phyloP scores from a whole-genome alignment of 2,113 vertebrate genomes.

The Daphoenositta chrysoptera region DNA sequence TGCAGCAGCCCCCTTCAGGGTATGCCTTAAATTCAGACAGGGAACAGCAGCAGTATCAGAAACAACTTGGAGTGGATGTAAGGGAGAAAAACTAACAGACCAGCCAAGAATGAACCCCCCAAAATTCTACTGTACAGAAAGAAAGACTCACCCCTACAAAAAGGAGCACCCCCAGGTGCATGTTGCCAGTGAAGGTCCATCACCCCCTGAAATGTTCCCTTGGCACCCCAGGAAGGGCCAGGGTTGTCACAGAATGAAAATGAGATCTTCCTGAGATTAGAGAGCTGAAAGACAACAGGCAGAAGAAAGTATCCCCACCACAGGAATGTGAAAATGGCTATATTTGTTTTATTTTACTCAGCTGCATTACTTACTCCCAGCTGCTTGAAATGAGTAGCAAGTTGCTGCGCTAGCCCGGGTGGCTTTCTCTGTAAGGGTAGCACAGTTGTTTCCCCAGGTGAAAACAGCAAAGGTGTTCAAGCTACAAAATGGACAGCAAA shows the following conservation, averaged over 20 bases:
- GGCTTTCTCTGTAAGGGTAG: background rate
- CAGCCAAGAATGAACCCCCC: background rate
- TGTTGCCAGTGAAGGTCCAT: fast-evolving
- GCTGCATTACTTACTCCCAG: background rate
- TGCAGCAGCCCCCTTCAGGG: slow-evolving; percentile 29
- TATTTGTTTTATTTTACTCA: background rate
- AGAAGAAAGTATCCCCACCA: background rate
- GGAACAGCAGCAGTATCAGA: background rate
- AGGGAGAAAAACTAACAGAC: background rate
- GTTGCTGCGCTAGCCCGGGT: background rate
- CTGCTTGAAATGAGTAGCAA: background rate
- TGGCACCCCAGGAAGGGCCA: background rate
- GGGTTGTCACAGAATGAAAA: background rate
- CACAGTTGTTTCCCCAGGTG: background rate
- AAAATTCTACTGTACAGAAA: background rate
- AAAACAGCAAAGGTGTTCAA: background rate
- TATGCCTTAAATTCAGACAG: background rate
- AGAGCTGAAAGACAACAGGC: background rate
- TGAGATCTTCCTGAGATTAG: background rate
- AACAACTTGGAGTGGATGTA: background rate
- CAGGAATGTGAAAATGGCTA: background rate
- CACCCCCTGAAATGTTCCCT: background rate
- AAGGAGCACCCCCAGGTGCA: background rate
- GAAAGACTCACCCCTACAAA: background rate
- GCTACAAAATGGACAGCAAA: background rate